These are phyloP conservation scores for Bombycilla garrulus DNA, from an alignment of 2,113 vertebrate genomes.

Conservation along the genomic window DNA sequence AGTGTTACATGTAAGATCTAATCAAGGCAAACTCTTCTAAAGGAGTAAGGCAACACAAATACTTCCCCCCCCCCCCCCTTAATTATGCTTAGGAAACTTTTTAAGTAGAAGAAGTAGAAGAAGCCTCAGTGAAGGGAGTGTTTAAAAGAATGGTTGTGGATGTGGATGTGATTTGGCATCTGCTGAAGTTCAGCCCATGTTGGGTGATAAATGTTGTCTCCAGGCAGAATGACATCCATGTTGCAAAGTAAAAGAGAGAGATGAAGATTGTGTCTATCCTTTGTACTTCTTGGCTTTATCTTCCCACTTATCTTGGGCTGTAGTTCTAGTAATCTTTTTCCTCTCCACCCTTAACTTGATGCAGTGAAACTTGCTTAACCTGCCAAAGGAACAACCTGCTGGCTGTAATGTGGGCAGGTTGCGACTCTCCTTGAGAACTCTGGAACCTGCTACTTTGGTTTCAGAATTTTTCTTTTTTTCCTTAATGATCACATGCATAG, in stretches of 20 bases:
- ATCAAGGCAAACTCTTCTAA: conserved; percentile 17
- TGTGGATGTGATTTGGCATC: conserved; percentile 4
- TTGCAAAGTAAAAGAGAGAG: conserved; percentile 26
- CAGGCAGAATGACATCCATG: conserved; percentile 22
- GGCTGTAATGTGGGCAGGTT: conserved; percentile 12
- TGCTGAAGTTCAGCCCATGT: not conserved
- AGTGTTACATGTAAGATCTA: conserved; percentile 21
- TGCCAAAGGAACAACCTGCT: conserved; percentile 31
- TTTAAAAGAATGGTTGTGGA: not conserved
- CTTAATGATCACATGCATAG: not conserved
- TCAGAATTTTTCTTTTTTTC: not conserved
- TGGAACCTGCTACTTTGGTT: conserved; percentile 26
- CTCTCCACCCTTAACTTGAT: conserved; percentile 47
- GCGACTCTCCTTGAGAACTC: not conserved
- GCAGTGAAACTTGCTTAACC: conserved; percentile 29
- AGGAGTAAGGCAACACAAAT: not conserved
- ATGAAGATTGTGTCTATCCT: conserved; percentile 42
- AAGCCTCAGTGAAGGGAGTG: not conserved
- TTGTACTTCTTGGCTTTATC: conserved; percentile 22
- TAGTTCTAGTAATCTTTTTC: conserved; percentile 43
- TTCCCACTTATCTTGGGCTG: conserved; percentile 11
- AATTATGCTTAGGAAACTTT: conserved; percentile 10
- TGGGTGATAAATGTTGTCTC: conserved; percentile 10
- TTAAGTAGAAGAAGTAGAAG: not conserved
- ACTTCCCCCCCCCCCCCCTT: not conserved